Conservation (phyloP, 64 coral and sea anemone species). For the Pachyseris speciosa region DNA sequence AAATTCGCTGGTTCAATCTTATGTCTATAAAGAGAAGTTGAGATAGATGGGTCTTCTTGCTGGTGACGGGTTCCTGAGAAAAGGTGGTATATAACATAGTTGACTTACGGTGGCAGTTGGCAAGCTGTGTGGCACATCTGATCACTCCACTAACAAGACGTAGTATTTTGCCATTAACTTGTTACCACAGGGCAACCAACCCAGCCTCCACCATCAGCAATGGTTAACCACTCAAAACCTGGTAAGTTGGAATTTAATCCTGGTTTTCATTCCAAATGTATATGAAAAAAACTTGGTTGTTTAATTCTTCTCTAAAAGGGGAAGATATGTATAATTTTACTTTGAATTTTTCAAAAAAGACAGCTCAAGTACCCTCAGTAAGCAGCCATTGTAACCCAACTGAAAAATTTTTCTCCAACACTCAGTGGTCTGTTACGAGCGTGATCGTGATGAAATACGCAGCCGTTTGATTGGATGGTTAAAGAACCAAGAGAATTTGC, state of each 20-base stretch:
- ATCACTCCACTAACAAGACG: no score
- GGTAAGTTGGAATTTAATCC: neutral
- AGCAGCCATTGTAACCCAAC: neutral
- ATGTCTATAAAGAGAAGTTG: no score
- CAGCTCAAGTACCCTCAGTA: no score
- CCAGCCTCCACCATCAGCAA: constrained; percentile 1
- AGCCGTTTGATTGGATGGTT: constrained; percentile 59
- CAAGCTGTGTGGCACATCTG: no score
- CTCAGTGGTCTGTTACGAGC: constrained; percentile 65
- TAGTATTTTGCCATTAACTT: neutral
- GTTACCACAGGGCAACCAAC: neutral
- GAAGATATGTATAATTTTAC: neutral
- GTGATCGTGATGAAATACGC: constrained; percentile 53
- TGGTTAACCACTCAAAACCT: constrained; percentile 56
- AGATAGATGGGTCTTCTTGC: no score
- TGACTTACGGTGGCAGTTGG: no score
- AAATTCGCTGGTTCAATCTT: no score
- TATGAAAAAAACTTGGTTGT: neutral
- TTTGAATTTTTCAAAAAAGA: neutral
- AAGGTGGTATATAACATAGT: no score
- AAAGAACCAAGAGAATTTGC: neutral
- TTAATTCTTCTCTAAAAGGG: no score
- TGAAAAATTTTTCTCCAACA: neutral
- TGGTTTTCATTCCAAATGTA: neutral
- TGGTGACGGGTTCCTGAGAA: no score